Evolutionary conservation across 2,888 invertebrate species (phyloP), one percentile per base, ranked within the genome.

Genomic region (Pyrocoelia pectoralis): DNA sequence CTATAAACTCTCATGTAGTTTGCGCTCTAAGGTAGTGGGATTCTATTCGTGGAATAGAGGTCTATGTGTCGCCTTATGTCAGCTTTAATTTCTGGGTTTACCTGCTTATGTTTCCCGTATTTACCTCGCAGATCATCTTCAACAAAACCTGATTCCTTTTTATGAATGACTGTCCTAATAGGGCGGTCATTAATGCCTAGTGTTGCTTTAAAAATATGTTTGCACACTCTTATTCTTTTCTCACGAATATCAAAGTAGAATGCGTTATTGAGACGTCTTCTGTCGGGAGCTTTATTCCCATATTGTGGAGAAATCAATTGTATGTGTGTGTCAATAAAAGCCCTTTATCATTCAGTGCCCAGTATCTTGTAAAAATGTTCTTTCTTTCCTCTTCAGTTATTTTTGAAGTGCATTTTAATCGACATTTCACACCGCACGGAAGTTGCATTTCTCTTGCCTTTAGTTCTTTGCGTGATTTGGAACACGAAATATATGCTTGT

Each of bases 21-120:
- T 69, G 64, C 13, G 68, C 58, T 8, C 70, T 38, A 10, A 70
- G 64, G 51, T 75, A 73, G 56, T 74, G 73, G 33, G 71, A 70
- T 57, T 74, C 73, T 38, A 75, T 71, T 49, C 72, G 46, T 15
- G 73, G 71, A 29, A 74, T 74, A 15, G 67, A 58, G n/a, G 55
- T 73, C 66, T 29, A 74, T 73, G 58, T 73, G 72, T 10, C 56
- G 40, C 38, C 61, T 60, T 43, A 72, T 60, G 24, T 66, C 69
- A 51, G 69, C 50, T 43, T 62, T 70, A n/a, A 73, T 60, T 18
- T 55, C 28, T 56, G 50, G 57, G 48, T 67, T 58, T 49, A 70
- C 54, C 40, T 60, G 60, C 49, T 59, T 46, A 57, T 71, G 73
- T 46, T 73, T 66, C 17, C 62, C 60, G 66, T 75, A 70, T 65